Base-by-base conservation (phyloP, 2,113 vertebrate species). In the Sapajus apella region DNA sequence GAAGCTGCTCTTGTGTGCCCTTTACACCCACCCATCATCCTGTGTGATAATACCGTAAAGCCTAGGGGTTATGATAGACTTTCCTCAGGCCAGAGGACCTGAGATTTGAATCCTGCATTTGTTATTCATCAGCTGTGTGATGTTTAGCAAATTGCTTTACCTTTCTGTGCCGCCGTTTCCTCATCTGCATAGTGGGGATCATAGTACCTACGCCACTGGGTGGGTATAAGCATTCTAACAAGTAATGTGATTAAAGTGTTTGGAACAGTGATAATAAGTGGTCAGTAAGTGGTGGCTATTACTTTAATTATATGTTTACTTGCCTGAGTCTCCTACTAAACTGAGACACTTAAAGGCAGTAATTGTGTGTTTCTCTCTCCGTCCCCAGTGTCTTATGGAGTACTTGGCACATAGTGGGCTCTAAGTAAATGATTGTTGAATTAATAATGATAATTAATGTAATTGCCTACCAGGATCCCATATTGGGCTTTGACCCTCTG, bases 401-500 rank as follows among this genome's bases (percentile, higher is more conserved):
- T 37, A 86, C 66, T 98, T 97, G 96, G 97, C 93, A 94, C 90
- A 81, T 64, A 91, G 73, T 68, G 89, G 91, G 68, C 73, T 80
- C 81, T 94, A 96, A 97, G 96, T 97, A 97, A 97, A 84, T 96
- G 94, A 92, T 97, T 92, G 84, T 93, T 97, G 97, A 95, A 97
- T 98, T 98, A 97, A 96, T 97, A 91, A 96, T 96, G 89, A 56
- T 97, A 96, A 97, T 97, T 97, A 97, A 97, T 37, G 35, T 97
- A 96, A 94, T 96, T 97, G 90, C 87, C 84, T 61, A 35, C 72
- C 40, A n/a, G 81, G 80, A 96, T 90, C 84, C 72, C 94, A 40
- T 87, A 68, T 45, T 76, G 92, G 94, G 84, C 95, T 83, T 76
- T 91, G 96, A 95, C 96, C 91, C 56, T 86, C n/a, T 40, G 64